Conservation (phyloP, 2,888 invertebrate species). For the Cephus nigrinus region DNA sequence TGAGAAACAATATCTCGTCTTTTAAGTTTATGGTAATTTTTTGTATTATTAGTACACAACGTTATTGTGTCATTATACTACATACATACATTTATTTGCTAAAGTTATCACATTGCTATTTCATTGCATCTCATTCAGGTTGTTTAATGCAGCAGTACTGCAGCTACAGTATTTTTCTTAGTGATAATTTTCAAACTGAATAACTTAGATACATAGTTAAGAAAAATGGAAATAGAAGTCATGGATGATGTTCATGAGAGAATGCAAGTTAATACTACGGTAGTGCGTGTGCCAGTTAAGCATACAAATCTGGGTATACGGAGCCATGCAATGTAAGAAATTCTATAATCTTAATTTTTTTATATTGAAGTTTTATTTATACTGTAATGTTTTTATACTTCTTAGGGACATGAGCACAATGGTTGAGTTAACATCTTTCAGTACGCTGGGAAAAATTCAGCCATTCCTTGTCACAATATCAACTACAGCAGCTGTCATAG, state of each 20-base stretch:
- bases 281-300: slow-evolving; percentile 62
- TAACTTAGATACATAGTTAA: too few relatives aligned
- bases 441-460: slow-evolving; percentile 88
- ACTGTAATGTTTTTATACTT: slow-evolving; percentile 33
- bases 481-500: slow-evolving; percentile 86
- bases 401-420: slow-evolving; percentile 89
- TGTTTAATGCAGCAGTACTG: too few relatives aligned
- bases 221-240: neutral
- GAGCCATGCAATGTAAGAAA: slow-evolving; percentile 61
- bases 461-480: slow-evolving; percentile 90
- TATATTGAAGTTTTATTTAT: neutral
- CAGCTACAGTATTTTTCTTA: too few relatives aligned
- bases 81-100: too few relatives aligned
- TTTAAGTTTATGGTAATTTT: too few relatives aligned
- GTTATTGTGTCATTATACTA: too few relatives aligned
- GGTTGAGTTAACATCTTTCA: slow-evolving; percentile 90
- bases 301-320: slow-evolving; percentile 64
- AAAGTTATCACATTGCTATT: too few relatives aligned
- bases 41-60: too few relatives aligned
- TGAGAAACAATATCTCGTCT: too few relatives aligned
- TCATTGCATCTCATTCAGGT: too few relatives aligned
- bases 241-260: neutral
- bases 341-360: neutral
- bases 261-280: slow-evolving; percentile 29
- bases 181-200: too few relatives aligned